phyloP scores from a whole-genome alignment of 2,888 invertebrate genomes.

The Cryptosula pallasiana region DNA sequence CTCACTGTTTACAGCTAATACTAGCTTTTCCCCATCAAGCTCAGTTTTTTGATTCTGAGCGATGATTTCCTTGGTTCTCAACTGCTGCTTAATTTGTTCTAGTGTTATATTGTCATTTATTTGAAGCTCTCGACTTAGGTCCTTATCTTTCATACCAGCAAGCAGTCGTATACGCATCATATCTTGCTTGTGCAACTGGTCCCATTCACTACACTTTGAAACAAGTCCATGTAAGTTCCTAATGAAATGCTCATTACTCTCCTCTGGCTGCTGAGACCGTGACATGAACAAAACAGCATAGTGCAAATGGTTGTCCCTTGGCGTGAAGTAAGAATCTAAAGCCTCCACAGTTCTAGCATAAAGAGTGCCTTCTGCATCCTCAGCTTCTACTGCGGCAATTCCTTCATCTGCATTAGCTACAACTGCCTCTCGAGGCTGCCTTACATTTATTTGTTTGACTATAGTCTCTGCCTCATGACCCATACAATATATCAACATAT shows the following conservation, averaged over 20 bases:
- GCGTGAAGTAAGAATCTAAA: constrained; percentile 6
- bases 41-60: neutral
- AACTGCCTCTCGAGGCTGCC: neutral
- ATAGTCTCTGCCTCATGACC: neutral
- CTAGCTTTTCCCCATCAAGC: constrained; percentile 1
- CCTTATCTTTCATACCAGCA: constrained; percentile 14
- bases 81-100: neutral
- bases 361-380: neutral
- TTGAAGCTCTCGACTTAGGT: neutral
- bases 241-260: neutral
- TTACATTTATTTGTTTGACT: neutral
- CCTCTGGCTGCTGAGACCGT: neutral
- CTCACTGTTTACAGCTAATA: neutral
- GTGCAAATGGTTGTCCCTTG: neutral
- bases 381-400: neutral
- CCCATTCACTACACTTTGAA: constrained; percentile 11
- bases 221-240: neutral
- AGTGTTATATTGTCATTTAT: neutral
- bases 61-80: constrained; percentile 16
- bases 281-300: neutral
- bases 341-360: constrained; percentile 7
- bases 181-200: neutral
- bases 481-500: constrained; percentile 3
- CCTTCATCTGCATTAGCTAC: neutral
- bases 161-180: neutral